These are phyloP conservation scores for Dolichallabes microphthalmus DNA, from an alignment of 2,113 vertebrate species.

Conservation along the genomic window DNA sequence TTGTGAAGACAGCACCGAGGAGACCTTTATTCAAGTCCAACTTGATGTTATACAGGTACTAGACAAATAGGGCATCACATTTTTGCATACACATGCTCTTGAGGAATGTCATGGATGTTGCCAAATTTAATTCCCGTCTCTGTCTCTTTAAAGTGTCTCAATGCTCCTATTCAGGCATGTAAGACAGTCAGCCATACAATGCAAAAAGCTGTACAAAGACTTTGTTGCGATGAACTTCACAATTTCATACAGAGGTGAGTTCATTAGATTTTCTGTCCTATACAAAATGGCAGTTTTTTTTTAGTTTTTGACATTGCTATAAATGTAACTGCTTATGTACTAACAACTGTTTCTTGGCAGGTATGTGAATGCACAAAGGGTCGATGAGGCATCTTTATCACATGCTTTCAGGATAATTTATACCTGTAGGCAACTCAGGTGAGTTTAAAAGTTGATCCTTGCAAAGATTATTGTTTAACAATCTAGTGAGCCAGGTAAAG, in stretches of 20 bases:
- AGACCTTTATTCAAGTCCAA: conserved; percentile 53
- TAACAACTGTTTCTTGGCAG: conserved; percentile 47
- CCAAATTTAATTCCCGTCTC: background rate
- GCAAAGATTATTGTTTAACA: background rate
- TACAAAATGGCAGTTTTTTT: background rate
- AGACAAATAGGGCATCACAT: background rate
- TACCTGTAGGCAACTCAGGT: conserved; percentile 61
- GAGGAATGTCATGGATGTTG: background rate
- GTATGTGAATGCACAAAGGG: conserved; percentile 47
- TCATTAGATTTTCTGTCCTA: background rate
- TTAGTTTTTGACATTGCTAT: background rate
- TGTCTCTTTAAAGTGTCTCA: conserved; percentile 50
- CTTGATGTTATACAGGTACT: conserved; percentile 64
- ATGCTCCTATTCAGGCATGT: background rate
- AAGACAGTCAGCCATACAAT: conserved; percentile 33
- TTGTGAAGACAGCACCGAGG: conserved; percentile 15
- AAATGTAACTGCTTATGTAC: background rate
- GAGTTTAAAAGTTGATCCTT: conserved; percentile 16
- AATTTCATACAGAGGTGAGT: conserved; percentile 54
- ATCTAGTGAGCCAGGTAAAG: background rate
- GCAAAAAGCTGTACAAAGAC: background rate
- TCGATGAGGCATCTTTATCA: conserved; percentile 2
- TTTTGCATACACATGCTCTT: background rate
- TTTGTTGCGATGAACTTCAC: conserved; percentile 62
- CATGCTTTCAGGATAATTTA: conserved; percentile 55